phyloP scores from a whole-genome alignment of 1,140 invertebrate genomes.

The Magallana ariakensis region DNA sequence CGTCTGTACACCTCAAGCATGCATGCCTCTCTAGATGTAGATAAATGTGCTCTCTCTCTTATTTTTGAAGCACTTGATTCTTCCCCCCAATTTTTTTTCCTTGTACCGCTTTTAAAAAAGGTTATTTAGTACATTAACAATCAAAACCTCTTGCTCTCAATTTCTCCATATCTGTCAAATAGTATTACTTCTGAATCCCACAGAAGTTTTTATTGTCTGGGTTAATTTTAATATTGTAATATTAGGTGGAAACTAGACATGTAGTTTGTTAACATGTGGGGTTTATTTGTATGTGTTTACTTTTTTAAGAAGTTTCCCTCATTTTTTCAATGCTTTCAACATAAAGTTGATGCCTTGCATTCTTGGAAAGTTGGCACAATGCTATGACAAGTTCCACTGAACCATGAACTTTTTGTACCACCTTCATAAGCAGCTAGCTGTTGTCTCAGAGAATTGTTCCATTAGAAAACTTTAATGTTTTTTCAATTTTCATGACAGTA shows the following conservation, averaged over 20 bases:
- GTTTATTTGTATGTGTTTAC: no score
- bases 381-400: background rate
- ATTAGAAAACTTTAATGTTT: no score
- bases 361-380: background rate
- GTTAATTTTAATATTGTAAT: no score
- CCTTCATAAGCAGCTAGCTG: no score
- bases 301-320: no score
- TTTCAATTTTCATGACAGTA: no score
- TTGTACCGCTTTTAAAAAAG: background rate
- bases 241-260: no score
- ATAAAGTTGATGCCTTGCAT: background rate
- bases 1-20: background rate
- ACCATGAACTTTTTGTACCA: no score
- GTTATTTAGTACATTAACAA: constrained; percentile 14
- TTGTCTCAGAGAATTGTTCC: no score
- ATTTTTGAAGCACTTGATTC: background rate
- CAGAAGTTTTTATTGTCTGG: no score
- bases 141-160: background rate
- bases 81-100: background rate
- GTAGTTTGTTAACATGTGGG: no score
- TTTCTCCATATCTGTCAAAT: background rate
- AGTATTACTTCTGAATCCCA: no score
- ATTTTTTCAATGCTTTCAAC: constrained; percentile 9
- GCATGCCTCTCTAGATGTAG: background rate
- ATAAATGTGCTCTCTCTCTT: background rate